phyloP scores from a whole-genome alignment of 2,888 invertebrate genomes.

The Melanostoma mellinum region DNA sequence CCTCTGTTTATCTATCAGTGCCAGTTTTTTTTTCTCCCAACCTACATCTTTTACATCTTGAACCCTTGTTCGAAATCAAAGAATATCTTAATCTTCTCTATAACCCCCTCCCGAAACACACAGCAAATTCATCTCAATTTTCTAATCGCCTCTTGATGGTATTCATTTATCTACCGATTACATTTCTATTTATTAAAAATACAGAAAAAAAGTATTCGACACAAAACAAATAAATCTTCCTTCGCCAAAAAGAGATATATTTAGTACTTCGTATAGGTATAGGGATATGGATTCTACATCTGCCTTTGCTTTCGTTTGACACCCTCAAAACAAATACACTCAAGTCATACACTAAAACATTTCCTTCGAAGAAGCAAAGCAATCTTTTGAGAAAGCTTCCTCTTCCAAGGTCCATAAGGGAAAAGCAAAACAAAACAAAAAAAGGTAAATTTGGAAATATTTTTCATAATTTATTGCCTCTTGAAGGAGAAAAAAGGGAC shows the following conservation, averaged over 20 bases:
- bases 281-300: conserved; percentile 22
- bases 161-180: conserved; percentile 70
- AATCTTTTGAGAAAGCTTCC: conserved; percentile 28
- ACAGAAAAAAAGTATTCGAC: conserved; percentile 31
- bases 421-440: background rate
- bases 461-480: conserved; percentile 69
- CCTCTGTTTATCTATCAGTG: conserved; percentile 2
- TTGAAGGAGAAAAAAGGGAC: conserved; percentile 38
- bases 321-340: conserved; percentile 65
- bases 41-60: background rate
- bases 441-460: conserved; percentile 65
- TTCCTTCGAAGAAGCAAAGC: background rate
- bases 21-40: background rate
- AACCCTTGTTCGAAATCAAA: conserved; percentile 20
- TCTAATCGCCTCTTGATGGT: conserved; percentile 65
- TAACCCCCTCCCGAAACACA: background rate
- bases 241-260: conserved; percentile 19
- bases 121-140: conserved; percentile 66
- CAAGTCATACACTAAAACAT: conserved; percentile 1
- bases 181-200: conserved; percentile 61
- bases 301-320: conserved; percentile 50
- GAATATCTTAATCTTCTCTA: conserved; percentile 4
- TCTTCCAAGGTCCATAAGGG: conserved; percentile 13
- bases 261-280: background rate
- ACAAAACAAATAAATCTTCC: conserved; percentile 67